Conservation (phyloP, 2,888 invertebrate genomes). For the Apotomis capreana region DNA sequence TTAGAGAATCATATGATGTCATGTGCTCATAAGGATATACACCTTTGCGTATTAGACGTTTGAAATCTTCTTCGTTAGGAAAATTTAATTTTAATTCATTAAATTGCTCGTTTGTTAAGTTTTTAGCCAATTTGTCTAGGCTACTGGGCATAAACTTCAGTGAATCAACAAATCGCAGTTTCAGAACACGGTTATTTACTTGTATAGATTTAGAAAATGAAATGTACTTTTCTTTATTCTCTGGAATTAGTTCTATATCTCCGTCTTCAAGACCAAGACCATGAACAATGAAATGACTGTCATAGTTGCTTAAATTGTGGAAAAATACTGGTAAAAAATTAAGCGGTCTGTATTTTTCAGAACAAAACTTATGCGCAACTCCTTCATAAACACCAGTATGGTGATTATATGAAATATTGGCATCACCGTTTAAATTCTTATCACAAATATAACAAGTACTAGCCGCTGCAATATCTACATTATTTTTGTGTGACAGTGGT, state of each 20-base stretch:
- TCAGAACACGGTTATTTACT: no score
- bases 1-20: constrained; percentile 16
- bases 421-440: no score
- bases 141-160: constrained; percentile 9
- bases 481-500: no score
- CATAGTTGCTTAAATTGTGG: constrained; percentile 8
- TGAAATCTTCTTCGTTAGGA: background rate
- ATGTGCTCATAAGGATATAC: background rate
- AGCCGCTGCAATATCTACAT: no score
- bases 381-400: constrained; percentile 8
- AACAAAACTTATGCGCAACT: constrained; percentile 8
- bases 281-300: background rate
- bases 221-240: constrained; percentile 41
- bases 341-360: background rate
- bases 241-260: background rate
- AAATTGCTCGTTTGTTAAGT: constrained; percentile 13
- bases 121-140: background rate
- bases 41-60: constrained; percentile 28
- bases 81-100: background rate
- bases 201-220: background rate
- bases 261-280: no score
- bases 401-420: no score
- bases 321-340: background rate
- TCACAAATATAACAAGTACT: no score
- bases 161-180: no score